Evolutionary conservation across 2,888 invertebrate genomes (phyloP), one percentile per base, ranked within the genome.

Genomic region (Caenorhabditis sp.): DNA sequence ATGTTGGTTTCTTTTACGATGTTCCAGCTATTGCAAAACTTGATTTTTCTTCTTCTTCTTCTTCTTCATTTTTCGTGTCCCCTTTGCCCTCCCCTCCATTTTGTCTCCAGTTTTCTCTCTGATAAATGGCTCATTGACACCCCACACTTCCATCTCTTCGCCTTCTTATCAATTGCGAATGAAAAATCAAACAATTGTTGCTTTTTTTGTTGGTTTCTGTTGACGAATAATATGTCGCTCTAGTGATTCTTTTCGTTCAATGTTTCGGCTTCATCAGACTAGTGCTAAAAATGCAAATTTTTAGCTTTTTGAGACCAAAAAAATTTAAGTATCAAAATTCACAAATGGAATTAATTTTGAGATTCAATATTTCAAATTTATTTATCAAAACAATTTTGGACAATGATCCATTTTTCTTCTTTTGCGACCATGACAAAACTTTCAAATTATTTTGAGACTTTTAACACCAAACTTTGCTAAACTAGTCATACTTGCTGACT

Each of bases 41-140:
- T 66, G 51, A 31, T 66, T 64, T 26, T 1, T 54, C 14, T 26
- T 24, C 54, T 19, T 28, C 35, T 7, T 31, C 16, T 12, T n/a
- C 6, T 31, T 8, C 0, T 16, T 19, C 64, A 7, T 14, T n/a
- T 49, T 47, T 26, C 7, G n/a, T n/a, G n/a, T n/a, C 28, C 26
- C 19, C 44, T 44, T 64, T 35, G 31, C 31, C 31, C 31, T 64
- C 66, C 49, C 66, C 19, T 51, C 24, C 47, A 22, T 31, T 68
- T 35, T 41, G 26, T 56, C 26, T 69, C 38, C 14, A 26, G 41
- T 51, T 31, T 69, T 41, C 69, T 35, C 35, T 38, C 56, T 69
- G 69, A 69, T 69, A 69, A 69, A 54, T 56, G 69, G 69, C 69
- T 69, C 69, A 69, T 69, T 69, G 69, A 69, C 69, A 69, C 69